These are phyloP conservation scores for Maconellicoccus hirsutus DNA, from an alignment of 1,140 invertebrate genomes.

Conservation along the genomic window DNA sequence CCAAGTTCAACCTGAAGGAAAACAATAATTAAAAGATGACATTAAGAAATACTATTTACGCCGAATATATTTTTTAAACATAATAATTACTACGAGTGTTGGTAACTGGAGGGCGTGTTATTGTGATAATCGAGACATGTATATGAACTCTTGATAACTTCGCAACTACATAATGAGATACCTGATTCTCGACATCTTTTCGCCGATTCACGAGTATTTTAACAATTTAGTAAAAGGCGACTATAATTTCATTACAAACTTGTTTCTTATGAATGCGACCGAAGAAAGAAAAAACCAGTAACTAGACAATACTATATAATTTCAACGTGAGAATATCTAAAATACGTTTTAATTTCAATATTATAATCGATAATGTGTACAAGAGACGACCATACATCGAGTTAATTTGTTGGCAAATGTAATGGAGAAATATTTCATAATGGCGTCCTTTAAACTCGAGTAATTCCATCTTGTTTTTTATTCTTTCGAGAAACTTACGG, in stretches of 20 bases:
- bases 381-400: not conserved
- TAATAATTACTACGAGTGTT: not conserved
- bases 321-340: not conserved
- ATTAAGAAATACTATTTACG: not conserved
- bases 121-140: not conserved
- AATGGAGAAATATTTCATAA: not conserved
- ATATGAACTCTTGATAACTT: not conserved
- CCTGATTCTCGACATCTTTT: not conserved
- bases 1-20: not conserved
- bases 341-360: not conserved
- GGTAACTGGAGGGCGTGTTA: not conserved
- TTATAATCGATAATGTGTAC: not conserved
- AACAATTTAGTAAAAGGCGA: not conserved
- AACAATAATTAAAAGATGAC: not conserved
- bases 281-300: not conserved
- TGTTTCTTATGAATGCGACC: not conserved
- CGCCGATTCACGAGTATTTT: constrained; percentile 2
- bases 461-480: not conserved
- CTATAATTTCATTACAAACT: constrained; percentile 2
- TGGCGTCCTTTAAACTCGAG: not conserved
- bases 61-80: not conserved
- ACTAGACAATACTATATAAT: not conserved
- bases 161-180: not conserved
- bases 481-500: not conserved
- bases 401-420: not conserved